Evolutionary conservation across 2,888 invertebrate genomes (phyloP).

Genomic region (Acanthopleura granulata): DNA sequence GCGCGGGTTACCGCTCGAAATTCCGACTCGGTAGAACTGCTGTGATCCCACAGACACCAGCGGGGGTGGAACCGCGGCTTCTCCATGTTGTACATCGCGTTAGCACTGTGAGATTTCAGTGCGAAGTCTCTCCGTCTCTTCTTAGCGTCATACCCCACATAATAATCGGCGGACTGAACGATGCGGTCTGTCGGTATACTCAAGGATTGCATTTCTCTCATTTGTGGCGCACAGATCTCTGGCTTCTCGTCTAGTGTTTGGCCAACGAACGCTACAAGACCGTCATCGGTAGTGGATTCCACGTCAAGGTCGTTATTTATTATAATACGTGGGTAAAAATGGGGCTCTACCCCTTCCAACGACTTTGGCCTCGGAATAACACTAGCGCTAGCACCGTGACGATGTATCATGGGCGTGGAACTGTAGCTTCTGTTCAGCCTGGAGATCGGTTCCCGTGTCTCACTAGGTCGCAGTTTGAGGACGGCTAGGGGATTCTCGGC

Average conservation of each 20-base stretch:
- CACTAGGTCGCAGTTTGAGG: background rate
- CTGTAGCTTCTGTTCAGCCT: background rate
- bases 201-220: background rate
- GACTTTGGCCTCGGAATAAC: background rate
- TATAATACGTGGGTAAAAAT: conserved; percentile 2
- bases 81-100: background rate
- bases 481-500: background rate
- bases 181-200: background rate
- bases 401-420: conserved; percentile 11
- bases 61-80: background rate
- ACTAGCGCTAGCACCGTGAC: background rate
- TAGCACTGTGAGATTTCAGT: background rate
- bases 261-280: background rate
- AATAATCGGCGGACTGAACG: background rate
- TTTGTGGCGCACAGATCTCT: background rate
- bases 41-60: background rate
- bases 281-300: background rate
- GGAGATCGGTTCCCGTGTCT: background rate
- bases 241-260: background rate
- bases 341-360: background rate
- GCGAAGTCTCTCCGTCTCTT: background rate
- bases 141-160: background rate
- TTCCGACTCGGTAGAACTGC: conserved; percentile 20
- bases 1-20: background rate
- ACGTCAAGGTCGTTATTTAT: conserved; percentile 3